Base-by-base conservation (phyloP, 2,113 vertebrate species). In the Ochotona curzoniae region DNA sequence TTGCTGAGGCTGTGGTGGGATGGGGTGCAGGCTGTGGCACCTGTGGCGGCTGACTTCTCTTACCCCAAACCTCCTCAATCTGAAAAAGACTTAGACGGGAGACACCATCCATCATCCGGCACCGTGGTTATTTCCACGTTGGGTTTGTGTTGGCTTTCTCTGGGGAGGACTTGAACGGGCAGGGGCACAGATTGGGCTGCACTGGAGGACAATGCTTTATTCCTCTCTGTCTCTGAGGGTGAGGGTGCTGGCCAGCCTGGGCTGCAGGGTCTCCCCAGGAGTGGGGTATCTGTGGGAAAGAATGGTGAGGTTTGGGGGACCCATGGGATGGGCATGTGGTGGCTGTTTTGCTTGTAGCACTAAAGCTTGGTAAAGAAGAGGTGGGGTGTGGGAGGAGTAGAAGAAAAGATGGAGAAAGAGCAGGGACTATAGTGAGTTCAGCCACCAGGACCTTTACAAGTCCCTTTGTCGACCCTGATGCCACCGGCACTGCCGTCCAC, bases 1-100 rank as follows among this genome's bases (percentile, higher is more conserved):
- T 70, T 83, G 91, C 63, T 23, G 85, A 44, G 84, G 91, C 75
- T 93, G 91, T 96, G 92, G 38, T 79, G 73, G 87, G 87, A 25
- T 93, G 94, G 90, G 94, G 95, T 64, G 89, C 82, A 89, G 95
- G 93, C 91, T 84, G 89, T 95, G 95, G 93, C 98, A 96, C 94
- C 88, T 82, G 86, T 81, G 94, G 96, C 95, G 89, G 95, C 87
- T 70, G 89, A 54, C 88, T n/a, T 93, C 75, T 95, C 85, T 87
- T 87, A 85, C 96, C 63, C 95, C 79, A 92, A 93, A 91, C 93
- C 87, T 80, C 84, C 64, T 13, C 14, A 13, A 23, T 44, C 13
- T 26, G 51, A 70, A 6, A n/a, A 0, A 9, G 63, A 9, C 30
- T 26, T 28, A 2, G 30, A 28, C 23, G 23, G 79, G 66, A 20